Percentiles rank a stretch among this genome's conserved stretches.
phyloP scores from a whole-genome alignment of 2,113 vertebrate genomes.

The Oncorhynchus tshawytscha region DNA sequence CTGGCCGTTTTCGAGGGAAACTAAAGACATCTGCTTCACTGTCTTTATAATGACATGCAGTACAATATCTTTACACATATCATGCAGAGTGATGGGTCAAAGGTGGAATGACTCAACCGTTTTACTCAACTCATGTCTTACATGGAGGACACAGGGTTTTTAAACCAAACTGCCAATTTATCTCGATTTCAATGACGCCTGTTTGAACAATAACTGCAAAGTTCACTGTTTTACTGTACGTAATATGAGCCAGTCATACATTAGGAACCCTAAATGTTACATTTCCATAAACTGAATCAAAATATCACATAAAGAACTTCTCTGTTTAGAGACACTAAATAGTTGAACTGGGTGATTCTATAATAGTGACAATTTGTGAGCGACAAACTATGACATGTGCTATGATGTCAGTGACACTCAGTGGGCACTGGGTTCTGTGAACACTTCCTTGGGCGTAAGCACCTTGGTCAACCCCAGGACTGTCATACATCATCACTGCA shows the following conservation, averaged over 20 bases:
- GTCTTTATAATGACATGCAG: background rate
- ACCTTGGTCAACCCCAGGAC: background rate
- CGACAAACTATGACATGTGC: background rate
- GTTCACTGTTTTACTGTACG: background rate
- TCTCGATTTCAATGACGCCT: background rate
- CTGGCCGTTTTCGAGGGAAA: background rate
- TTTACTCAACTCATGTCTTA: background rate
- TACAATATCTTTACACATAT: background rate
- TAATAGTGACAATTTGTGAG: background rate
- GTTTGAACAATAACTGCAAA: background rate
- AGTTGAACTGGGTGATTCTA: too few species aligned
- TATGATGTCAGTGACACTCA: background rate
- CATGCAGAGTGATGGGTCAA: background rate
- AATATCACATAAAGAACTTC: background rate
- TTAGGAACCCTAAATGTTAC: background rate
- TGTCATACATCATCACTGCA: background rate
- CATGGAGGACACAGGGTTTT: background rate
- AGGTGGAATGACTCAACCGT: background rate
- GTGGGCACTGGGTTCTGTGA: background rate
- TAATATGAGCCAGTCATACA: background rate
- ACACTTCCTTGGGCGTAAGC: background rate
- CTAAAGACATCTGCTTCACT: background rate
- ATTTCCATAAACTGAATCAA: background rate
- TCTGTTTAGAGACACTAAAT: too few species aligned
- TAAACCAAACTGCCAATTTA: background rate